Evolutionary conservation across 2,888 invertebrate species (phyloP).

Genomic region (Acrobasis suavella): DNA sequence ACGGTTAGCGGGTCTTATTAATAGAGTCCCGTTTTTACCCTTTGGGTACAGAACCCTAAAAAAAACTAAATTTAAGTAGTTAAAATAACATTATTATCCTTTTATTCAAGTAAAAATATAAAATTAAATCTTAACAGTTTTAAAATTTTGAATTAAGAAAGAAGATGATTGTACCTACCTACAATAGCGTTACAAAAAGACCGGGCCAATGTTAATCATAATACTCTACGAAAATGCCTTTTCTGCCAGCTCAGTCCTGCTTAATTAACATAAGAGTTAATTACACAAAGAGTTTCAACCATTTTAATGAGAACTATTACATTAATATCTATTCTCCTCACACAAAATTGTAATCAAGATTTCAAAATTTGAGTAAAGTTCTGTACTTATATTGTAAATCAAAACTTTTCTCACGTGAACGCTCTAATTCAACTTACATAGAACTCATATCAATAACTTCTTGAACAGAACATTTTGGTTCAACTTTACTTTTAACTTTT

Average conservation of each 20-base stretch:
- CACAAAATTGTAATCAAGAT: neutral
- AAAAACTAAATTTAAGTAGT: too few species aligned
- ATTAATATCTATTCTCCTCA: slow-evolving; percentile 26
- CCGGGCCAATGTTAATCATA: slow-evolving; percentile 1
- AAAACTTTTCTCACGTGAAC: too few species aligned
- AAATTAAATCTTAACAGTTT: neutral
- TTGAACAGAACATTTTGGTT: too few species aligned
- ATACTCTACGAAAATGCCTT: slow-evolving; percentile 5
- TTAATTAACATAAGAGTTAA: slow-evolving; percentile 17
- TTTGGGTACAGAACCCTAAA: too few species aligned
- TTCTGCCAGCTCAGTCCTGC: slow-evolving; percentile 5
- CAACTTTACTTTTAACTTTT: too few species aligned
- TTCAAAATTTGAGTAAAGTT: neutral
- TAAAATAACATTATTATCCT: too few species aligned
- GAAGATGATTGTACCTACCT: neutral
- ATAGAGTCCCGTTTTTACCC: too few species aligned
- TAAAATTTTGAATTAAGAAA: neutral
- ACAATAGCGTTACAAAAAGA: slow-evolving; percentile 3
- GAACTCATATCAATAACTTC: too few species aligned
- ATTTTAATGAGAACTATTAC: slow-evolving; percentile 12
- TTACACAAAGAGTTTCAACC: slow-evolving; percentile 15
- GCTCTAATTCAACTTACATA: too few species aligned
- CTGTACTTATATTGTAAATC: neutral
- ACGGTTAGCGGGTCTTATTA: too few species aligned
- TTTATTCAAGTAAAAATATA: neutral